phyloP scores from a whole-genome alignment of 2,113 vertebrate genomes.

The Lophura nycthemera region DNA sequence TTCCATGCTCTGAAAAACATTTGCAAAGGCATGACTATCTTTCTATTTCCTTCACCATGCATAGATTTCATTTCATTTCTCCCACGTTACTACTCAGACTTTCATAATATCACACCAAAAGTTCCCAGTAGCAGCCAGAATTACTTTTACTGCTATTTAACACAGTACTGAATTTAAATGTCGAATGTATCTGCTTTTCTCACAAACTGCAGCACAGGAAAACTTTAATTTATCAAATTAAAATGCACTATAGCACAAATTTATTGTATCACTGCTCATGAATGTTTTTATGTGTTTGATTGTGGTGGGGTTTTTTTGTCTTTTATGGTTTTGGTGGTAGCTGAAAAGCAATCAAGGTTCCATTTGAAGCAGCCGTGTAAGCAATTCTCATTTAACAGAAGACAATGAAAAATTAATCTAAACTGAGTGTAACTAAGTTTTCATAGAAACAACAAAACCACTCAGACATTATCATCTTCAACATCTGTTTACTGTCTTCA shows the following conservation, averaged over 20 bases:
- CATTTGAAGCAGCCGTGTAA: constrained; percentile 58
- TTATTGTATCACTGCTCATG: constrained; percentile 14
- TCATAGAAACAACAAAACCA: constrained; percentile 65
- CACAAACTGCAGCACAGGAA: neutral
- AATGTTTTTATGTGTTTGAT: constrained; percentile 19
- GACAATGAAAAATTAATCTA: constrained; percentile 79
- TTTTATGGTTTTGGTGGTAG: constrained; percentile 67
- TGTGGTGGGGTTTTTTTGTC: neutral
- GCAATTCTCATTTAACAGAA: constrained; percentile 65
- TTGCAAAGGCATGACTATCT: neutral
- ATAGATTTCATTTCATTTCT: neutral
- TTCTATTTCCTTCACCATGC: neutral
- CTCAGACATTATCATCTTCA: constrained; percentile 69
- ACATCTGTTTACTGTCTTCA: constrained; percentile 76
- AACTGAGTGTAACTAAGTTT: constrained; percentile 70
- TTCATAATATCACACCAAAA: neutral
- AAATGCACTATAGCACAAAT: neutral
- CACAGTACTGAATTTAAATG: neutral
- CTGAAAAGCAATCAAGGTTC: constrained; percentile 47
- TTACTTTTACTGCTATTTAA: neutral
- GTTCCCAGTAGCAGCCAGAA: neutral
- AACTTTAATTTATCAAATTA: constrained; percentile 45
- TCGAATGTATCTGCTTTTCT: neutral
- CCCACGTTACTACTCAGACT: neutral
- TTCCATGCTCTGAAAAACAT: neutral